A percentile compares a stretch with the other conserved stretches of the same genome.
Conservation (phyloP, 2,797 vertebrate species). For the Micromesistius poutassou region DNA sequence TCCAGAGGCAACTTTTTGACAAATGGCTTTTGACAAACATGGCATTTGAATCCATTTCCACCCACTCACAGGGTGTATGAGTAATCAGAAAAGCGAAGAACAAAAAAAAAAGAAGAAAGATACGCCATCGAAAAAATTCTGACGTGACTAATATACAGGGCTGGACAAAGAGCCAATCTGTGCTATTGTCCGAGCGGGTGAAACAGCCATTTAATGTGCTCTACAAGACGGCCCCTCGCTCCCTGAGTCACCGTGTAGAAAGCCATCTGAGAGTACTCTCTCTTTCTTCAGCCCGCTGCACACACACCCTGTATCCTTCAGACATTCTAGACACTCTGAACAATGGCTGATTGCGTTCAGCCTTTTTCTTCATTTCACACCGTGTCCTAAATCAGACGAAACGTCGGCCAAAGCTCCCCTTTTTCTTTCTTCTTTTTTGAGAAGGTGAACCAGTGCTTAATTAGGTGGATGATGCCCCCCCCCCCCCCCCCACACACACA, state of each 20-base stretch:
- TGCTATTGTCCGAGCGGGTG: not conserved
- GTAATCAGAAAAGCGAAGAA: not conserved
- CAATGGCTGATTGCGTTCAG: not conserved
- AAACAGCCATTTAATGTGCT: not conserved
- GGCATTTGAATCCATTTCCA: not conserved
- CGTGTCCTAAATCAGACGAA: slow-evolving; percentile 1
- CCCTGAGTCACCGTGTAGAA: not conserved
- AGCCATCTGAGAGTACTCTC: too few relatives aligned
- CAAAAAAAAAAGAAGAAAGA: not conserved
- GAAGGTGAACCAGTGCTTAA: too few relatives aligned
- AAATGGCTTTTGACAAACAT: not conserved
- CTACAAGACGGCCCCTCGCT: not conserved
- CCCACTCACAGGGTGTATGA: not conserved
- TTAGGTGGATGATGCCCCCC: too few relatives aligned
- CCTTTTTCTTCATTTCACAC: not conserved
- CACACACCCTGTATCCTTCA: too few relatives aligned
- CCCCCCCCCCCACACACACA: too few relatives aligned
- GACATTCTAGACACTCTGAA: too few relatives aligned
- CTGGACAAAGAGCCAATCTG: not conserved
- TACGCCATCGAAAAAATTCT: not conserved
- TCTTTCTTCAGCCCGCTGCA: too few relatives aligned
- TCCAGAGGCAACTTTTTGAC: not conserved
- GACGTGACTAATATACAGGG: not conserved
- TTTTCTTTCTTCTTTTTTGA: too few relatives aligned
- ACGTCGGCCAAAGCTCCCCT: slow-evolving; percentile 13